Conservation (phyloP, 2,797 vertebrate species). For the Gallinago nigripennis region DNA sequence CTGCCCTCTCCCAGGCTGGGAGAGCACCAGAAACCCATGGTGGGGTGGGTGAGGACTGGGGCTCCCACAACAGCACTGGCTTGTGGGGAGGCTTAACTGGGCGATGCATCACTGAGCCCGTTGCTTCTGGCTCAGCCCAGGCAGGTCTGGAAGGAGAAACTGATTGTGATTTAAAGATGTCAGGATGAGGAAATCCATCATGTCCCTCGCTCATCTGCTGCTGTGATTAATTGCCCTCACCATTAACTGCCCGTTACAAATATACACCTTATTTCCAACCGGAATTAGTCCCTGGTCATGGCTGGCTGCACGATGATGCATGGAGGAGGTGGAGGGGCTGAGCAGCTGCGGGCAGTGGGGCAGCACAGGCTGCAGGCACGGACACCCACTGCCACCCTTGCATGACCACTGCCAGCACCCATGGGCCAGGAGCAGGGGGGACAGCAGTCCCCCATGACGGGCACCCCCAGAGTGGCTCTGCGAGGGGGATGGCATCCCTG, state of each 20-base stretch:
- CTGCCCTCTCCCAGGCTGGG: not conserved
- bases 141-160: constrained; percentile 6
- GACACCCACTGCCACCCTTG: fast-evolving
- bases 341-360: not conserved
- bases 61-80: fast-evolving
- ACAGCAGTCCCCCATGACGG: fast-evolving
- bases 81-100: not conserved
- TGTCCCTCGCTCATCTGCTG: not conserved
- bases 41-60: fast-evolving
- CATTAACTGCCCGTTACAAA: not conserved
- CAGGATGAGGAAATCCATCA: constrained; percentile 11
- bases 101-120: not conserved
- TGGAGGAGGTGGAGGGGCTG: not conserved
- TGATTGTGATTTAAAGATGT: constrained; percentile 20
- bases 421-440: not conserved
- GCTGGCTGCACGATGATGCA: fast-evolving
- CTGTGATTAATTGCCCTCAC: constrained; percentile 24
- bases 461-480: not conserved
- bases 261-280: not conserved
- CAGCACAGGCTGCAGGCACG: not conserved
- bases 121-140: not conserved
- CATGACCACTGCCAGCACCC: not conserved
- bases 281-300: not conserved
- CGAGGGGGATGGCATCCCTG: fast-evolving
- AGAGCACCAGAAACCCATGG: fast-evolving